phyloP scores from a whole-genome alignment of 2,888 invertebrate species.

The Glaucopsyche alexis region DNA sequence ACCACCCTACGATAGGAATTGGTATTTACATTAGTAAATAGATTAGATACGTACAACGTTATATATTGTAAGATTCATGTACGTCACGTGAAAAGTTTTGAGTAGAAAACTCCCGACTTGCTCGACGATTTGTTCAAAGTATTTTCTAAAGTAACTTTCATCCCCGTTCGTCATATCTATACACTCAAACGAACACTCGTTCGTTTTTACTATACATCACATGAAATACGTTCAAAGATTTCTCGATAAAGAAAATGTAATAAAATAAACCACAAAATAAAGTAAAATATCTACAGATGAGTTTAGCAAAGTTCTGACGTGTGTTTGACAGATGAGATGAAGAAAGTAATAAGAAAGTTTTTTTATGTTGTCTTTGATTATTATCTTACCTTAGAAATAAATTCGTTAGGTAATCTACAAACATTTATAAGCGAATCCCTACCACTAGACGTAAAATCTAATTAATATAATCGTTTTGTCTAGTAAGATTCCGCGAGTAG shows the following conservation, averaged over 20 bases:
- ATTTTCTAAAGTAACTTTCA: background rate
- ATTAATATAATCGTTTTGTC: too few relatives aligned
- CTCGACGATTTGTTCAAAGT: background rate
- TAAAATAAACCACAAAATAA: constrained; percentile 46
- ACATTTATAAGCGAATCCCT: too few relatives aligned
- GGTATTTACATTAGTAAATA: background rate
- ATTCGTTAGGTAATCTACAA: too few relatives aligned
- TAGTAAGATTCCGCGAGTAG: too few relatives aligned
- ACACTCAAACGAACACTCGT: background rate
- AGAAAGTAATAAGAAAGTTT: background rate
- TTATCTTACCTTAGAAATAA: background rate
- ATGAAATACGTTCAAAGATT: background rate
- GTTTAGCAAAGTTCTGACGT: constrained; percentile 4
- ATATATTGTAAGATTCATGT: constrained; percentile 51
- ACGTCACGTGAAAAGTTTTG: constrained; percentile 47
- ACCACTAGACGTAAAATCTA: too few relatives aligned
- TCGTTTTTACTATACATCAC: background rate
- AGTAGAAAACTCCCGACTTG: background rate
- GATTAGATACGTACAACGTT: constrained; percentile 52
- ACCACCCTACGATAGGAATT: too few relatives aligned
- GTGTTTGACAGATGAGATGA: background rate
- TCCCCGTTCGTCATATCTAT: background rate
- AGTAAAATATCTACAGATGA: constrained; percentile 1
- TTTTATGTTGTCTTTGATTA: constrained; percentile 3
- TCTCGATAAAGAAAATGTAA: constrained; percentile 41